These are phyloP conservation scores for Trematomus bernacchii DNA, from an alignment of 2,797 vertebrate genomes.

Conservation along the genomic window DNA sequence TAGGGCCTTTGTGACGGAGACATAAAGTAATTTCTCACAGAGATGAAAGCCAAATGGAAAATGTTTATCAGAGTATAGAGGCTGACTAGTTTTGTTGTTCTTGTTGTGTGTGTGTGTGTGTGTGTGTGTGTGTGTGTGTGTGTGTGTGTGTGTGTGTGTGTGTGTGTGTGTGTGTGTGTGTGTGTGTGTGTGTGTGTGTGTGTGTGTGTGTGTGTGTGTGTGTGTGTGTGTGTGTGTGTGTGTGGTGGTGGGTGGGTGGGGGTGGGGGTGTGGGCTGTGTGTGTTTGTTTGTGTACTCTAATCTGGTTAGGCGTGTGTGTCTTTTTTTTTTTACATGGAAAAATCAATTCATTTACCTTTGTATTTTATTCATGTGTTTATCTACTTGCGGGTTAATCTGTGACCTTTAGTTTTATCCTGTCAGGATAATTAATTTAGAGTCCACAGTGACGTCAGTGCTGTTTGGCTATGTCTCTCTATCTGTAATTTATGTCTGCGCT, in stretches of 20 bases:
- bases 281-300: background rate
- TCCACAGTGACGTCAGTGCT: constrained; percentile 21
- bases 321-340: background rate
- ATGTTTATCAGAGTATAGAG: constrained; percentile 11
- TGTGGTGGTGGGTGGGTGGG: too few species aligned
- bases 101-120: too few species aligned
- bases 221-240: too few species aligned
- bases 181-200: background rate
- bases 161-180: too few species aligned
- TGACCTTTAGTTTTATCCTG: constrained; percentile 27
- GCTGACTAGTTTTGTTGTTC: constrained; percentile 11
- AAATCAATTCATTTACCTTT: constrained; percentile 23
- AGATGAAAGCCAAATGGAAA: constrained; percentile 24
- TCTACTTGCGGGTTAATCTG: constrained; percentile 1
- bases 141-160: too few species aligned
- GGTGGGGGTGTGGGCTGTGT: too few species aligned
- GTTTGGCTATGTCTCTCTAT: constrained; percentile 23
- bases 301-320: constrained; percentile 3
- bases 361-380: constrained; percentile 17
- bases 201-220: background rate
- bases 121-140: background rate
- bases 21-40: background rate
- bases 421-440: constrained; percentile 42
- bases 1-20: constrained; percentile 12
- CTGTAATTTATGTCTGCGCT: constrained; percentile 32